phyloP scores from a whole-genome alignment of 2,113 vertebrate genomes.

The Rhinolophus ferrumequinum region DNA sequence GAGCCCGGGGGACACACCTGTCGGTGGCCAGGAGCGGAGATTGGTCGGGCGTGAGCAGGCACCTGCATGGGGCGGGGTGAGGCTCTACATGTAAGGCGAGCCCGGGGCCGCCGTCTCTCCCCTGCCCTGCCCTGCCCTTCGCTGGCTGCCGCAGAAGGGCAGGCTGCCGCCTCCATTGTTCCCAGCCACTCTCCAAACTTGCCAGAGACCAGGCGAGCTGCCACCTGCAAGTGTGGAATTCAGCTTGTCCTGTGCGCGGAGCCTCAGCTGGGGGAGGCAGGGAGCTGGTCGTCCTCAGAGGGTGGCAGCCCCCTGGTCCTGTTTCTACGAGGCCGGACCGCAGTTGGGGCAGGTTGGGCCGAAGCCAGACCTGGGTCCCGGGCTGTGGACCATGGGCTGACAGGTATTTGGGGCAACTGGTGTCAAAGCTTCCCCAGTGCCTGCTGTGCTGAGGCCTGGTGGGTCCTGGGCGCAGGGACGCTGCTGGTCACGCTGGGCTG shows the following conservation, averaged over 20 bases:
- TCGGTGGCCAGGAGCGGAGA: conserved; percentile 87
- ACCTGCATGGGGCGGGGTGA: conserved; percentile 94
- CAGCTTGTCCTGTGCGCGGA: background rate
- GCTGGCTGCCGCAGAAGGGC: background rate
- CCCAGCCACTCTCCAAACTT: background rate
- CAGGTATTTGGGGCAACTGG: conserved; percentile 55
- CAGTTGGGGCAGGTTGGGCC: background rate
- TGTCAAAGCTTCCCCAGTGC: conserved; percentile 45
- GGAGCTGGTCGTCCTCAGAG: background rate
- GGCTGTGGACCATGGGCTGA: background rate
- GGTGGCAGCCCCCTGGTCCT: background rate
- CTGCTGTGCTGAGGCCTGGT: conserved; percentile 46
- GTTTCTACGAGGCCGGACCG: background rate
- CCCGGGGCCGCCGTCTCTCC: conserved; percentile 92
- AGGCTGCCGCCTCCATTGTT: conserved; percentile 60
- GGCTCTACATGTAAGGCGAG: conserved; percentile 96
- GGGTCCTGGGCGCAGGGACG: background rate
- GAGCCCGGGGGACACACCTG: conserved; percentile 94
- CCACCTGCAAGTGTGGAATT: background rate
- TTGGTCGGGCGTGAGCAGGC: conserved; percentile 93
- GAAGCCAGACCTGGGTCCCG: background rate
- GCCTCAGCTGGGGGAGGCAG: background rate
- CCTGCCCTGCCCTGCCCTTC: conserved; percentile 84
- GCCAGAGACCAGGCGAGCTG: background rate
- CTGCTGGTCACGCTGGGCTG: background rate